Conservation (phyloP, 2,113 vertebrate genomes). For the Ardeotis arabs region DNA sequence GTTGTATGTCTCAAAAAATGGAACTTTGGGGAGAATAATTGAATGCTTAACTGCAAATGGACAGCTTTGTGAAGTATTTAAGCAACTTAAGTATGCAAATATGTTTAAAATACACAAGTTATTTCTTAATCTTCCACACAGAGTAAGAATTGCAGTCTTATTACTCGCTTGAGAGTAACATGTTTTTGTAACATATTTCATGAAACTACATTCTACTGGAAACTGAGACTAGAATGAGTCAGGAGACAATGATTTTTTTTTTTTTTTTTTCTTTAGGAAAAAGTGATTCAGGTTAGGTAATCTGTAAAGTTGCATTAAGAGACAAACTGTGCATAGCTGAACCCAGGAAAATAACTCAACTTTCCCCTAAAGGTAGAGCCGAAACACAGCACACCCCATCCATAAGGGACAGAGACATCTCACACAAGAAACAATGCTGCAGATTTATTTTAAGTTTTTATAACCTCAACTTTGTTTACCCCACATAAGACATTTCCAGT, state of each 20-base stretch:
- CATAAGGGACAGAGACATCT: conserved; percentile 43
- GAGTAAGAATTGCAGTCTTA: not conserved
- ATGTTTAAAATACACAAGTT: not conserved
- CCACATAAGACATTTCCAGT: conserved; percentile 16
- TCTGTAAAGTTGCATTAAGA: not conserved
- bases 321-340: not conserved
- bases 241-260: not conserved
- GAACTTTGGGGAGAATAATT: not conserved
- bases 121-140: not conserved
- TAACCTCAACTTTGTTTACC: conserved; percentile 44
- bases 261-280: not conserved
- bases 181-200: not conserved
- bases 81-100: not conserved
- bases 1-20: not conserved
- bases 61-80: not conserved
- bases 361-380: not conserved
- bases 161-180: not conserved
- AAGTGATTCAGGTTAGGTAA: not conserved
- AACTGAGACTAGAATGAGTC: not conserved
- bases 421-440: conserved; percentile 31
- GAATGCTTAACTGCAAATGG: not conserved
- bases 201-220: not conserved
- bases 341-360: not conserved
- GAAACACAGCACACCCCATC: conserved; percentile 7
- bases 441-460: conserved; percentile 53